These are phyloP conservation scores for Pyrgus malvae DNA, from an alignment of 2,888 invertebrate genomes.

Conservation along the genomic window DNA sequence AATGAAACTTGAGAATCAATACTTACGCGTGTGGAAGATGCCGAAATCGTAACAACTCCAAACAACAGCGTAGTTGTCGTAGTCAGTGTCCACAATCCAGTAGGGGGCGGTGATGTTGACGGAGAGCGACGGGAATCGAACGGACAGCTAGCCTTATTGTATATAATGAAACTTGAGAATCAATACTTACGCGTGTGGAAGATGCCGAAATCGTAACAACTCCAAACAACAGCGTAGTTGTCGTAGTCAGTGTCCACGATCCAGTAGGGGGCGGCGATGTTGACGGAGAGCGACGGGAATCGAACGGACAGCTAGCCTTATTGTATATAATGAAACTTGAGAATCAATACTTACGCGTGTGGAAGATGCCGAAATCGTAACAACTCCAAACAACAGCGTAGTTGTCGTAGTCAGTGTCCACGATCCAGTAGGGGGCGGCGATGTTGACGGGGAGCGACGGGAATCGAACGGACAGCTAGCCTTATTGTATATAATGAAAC, in stretches of 20 bases:
- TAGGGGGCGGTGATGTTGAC: conserved; percentile 73
- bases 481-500: too few species aligned
- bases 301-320: conserved; percentile 83
- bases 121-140: conserved; percentile 84
- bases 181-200: conserved; percentile 79
- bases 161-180: background rate
- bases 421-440: too few species aligned
- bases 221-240: conserved; percentile 87
- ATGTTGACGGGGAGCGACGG: too few species aligned
- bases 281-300: conserved; percentile 84
- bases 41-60: conserved; percentile 83
- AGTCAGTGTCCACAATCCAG: conserved; percentile 87
- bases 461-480: too few species aligned
- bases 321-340: too few species aligned
- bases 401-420: too few species aligned
- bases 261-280: conserved; percentile 72
- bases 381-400: too few species aligned
- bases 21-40: conserved; percentile 78
- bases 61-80: conserved; percentile 86
- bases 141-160: conserved; percentile 83
- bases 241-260: conserved; percentile 89
- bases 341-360: too few species aligned
- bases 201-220: conserved; percentile 75
- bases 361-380: too few species aligned
- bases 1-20: background rate